Evolutionary conservation across 2,888 invertebrate species (phyloP), one percentile per base, ranked within the genome.

Genomic region (Cotesia congregata): DNA sequence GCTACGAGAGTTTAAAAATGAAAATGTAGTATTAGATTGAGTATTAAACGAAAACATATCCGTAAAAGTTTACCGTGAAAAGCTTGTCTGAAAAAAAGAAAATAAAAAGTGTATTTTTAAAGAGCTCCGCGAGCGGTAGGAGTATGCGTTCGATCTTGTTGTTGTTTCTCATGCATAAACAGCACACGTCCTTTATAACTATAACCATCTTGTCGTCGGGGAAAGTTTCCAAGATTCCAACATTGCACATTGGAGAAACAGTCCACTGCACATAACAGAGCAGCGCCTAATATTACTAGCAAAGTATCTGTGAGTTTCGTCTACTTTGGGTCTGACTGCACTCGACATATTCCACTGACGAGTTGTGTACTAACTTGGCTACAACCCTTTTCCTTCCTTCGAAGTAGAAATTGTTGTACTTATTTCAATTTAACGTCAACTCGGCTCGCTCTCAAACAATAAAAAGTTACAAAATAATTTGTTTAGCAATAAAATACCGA

Each of bases 91-190:
- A 62, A 62, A 20, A 62, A 7, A 17, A 20, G 15, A n/a, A 2
- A 30, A 30, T 30, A 30, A 30, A 15, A n/a, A 62, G 50, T 50
- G 50, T 12, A 62, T 17, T 62, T 62, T 62, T 6, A 62, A 62
- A 62, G 6, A 62, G 20, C 20, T 62, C 17, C 17, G 62, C 12
- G 62, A 15, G 15, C 20, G 30, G 30, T 3, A 30, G 3, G 30
- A 30, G 30, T 30, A 30, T 7, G 6, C 6, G 62, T 62, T 62
- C 62, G 62, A 62, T 62, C 15, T 62, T 9, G 15, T 20, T 17
- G 20, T 62, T 62, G 62, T 62, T 62, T 4, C 20, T 62, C 15
- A n/a, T 62, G 62, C 62, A 62, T 62, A 62, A 62, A 62, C 62
- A 62, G 62, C 62, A 62, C 62, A 62, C 62, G 62, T 62, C 20